Percentiles rank a stretch among this genome's conserved stretches.
Conservation (phyloP, 2,888 invertebrate genomes). For the Latrodectus elegans region DNA sequence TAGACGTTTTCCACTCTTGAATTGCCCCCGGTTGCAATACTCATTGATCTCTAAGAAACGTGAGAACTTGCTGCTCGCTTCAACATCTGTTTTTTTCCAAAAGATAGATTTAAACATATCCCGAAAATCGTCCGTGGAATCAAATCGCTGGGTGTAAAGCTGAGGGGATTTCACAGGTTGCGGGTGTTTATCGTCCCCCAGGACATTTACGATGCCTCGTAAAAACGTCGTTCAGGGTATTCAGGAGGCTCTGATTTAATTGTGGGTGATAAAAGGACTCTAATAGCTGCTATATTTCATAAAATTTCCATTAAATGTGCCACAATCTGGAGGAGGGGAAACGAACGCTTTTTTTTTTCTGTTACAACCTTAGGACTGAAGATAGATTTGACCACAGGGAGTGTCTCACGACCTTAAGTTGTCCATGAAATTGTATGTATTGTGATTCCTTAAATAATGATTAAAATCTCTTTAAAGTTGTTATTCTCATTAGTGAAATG, state of each 20-base stretch:
- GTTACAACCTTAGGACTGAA: no score
- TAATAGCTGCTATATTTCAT: conserved; percentile 63
- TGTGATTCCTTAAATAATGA: no score
- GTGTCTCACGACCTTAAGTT: no score
- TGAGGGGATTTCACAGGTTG: conserved; percentile 24
- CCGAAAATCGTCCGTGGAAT: conserved; percentile 16
- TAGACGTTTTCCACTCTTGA: no score
- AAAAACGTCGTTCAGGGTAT: conserved; percentile 57
- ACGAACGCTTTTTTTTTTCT: no score
- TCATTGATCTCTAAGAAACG: conserved; percentile 6
- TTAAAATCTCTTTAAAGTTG: no score
- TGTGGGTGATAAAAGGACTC: conserved; percentile 58
- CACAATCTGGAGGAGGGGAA: background rate
- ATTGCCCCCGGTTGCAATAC: background rate
- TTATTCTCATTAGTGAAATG: no score
- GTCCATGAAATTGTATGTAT: no score
- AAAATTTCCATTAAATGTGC: conserved; percentile 54
- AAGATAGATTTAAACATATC: conserved; percentile 22
- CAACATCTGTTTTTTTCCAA: conserved; percentile 30
- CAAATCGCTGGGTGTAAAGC: conserved; percentile 40
- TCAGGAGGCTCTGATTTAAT: conserved; percentile 58
- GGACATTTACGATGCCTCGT: conserved; percentile 47
- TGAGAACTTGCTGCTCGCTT: conserved; percentile 8
- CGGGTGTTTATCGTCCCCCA: conserved; percentile 29
- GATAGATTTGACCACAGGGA: no score